phyloP scores from a whole-genome alignment of 2,888 invertebrate genomes.

The Hydriomena furcata region DNA sequence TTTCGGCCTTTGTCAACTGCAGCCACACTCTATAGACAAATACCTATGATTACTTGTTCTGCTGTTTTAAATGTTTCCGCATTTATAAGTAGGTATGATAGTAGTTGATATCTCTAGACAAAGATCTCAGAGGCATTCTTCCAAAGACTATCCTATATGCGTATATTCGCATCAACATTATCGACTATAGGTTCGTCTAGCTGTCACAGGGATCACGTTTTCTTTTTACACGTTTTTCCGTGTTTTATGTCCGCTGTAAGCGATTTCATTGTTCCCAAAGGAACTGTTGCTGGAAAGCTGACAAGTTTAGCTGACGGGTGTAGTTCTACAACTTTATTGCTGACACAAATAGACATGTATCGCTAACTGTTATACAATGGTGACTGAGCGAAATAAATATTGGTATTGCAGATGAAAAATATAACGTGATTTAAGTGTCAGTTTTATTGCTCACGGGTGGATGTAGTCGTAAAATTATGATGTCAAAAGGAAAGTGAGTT shows the following conservation, averaged over 20 bases:
- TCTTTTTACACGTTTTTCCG: constrained; percentile 26
- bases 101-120: too few species aligned
- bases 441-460: constrained; percentile 2
- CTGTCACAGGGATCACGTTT: too few species aligned
- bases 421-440: background rate
- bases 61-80: too few species aligned
- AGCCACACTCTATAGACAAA: too few species aligned
- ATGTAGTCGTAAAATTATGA: constrained; percentile 15
- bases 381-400: background rate
- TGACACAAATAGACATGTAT: constrained; percentile 7
- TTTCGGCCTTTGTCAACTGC: constrained; percentile 8
- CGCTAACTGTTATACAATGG: constrained; percentile 6
- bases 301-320: constrained; percentile 19
- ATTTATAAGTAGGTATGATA: too few species aligned
- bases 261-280: constrained; percentile 15
- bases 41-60: too few species aligned
- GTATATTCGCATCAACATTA: too few species aligned
- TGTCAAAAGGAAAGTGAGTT: constrained; percentile 16
- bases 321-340: constrained; percentile 7
- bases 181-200: too few species aligned
- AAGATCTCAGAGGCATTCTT: too few species aligned
- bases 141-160: too few species aligned
- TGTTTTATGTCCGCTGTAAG: constrained; percentile 37
- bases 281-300: constrained; percentile 5
- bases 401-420: background rate